Percentiles rank a stretch among this genome's conserved stretches.
phyloP scores from a whole-genome alignment of 2,113 vertebrate genomes.

The Microcebus lehilahytsara region DNA sequence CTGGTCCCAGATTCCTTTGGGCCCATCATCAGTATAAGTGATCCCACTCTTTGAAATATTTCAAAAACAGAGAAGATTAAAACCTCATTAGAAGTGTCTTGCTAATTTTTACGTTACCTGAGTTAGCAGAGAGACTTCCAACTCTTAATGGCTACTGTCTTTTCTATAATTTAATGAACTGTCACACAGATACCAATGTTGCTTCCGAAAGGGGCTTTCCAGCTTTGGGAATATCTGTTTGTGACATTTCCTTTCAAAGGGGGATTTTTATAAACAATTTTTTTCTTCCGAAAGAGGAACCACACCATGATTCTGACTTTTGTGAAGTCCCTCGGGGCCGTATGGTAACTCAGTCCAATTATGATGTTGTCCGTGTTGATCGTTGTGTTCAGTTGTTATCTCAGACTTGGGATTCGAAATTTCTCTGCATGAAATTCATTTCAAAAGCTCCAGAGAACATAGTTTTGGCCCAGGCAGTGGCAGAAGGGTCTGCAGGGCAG shows the following conservation, averaged over 20 bases:
- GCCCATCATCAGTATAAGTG: neutral
- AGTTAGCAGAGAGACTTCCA: neutral
- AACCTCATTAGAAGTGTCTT: neutral
- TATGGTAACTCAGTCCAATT: neutral
- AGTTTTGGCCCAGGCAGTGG: neutral
- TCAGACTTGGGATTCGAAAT: neutral
- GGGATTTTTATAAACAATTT: neutral
- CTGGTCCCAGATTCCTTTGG: neutral
- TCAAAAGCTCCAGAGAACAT: neutral
- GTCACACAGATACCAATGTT: neutral
- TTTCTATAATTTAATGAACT: neutral
- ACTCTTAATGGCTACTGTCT: neutral
- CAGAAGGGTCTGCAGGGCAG: neutral
- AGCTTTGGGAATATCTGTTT: neutral
- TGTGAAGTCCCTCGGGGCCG: fast-evolving
- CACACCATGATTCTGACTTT: neutral
- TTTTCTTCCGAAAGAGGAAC: neutral
- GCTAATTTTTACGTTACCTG: neutral
- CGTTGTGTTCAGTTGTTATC: neutral
- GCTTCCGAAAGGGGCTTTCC: neutral
- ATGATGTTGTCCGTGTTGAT: neutral
- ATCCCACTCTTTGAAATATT: neutral
- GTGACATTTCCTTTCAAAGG: neutral
- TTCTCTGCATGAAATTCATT: neutral
- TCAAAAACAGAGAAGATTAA: neutral